Evolutionary conservation across 2,113 vertebrate genomes (phyloP).

Genomic region (Riparia riparia): DNA sequence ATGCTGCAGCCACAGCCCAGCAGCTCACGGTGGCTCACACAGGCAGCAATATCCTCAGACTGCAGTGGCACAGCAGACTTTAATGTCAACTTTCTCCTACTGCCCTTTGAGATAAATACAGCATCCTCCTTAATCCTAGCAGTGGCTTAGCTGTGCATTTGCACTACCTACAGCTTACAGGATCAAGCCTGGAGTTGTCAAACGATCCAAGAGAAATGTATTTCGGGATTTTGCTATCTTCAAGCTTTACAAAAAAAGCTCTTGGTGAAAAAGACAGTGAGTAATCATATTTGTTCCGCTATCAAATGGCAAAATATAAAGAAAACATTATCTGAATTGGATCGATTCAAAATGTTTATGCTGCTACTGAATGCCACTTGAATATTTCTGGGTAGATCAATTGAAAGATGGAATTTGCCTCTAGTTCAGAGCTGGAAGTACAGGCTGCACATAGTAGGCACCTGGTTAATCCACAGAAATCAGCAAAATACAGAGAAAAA

Average conservation of each 20-base stretch:
- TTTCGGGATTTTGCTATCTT: constrained; percentile 21
- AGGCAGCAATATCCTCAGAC: neutral
- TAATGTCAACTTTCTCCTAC: neutral
- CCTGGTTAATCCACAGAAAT: neutral
- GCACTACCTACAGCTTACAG: neutral
- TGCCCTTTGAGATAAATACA: constrained; percentile 32
- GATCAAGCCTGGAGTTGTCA: constrained; percentile 38
- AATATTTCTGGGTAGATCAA: neutral
- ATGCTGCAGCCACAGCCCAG: neutral
- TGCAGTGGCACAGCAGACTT: neutral
- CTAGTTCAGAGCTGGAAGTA: neutral
- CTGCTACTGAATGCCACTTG: neutral
- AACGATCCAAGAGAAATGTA: neutral
- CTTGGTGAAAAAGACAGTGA: neutral
- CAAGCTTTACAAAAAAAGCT: neutral
- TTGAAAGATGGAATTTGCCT: neutral
- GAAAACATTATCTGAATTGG: neutral
- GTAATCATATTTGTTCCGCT: constrained; percentile 1
- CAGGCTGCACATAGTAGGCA: neutral
- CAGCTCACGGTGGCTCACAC: rapidly evolving
- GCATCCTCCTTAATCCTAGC: constrained; percentile 2
- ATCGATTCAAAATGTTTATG: neutral
- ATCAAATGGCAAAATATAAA: neutral
- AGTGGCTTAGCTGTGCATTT: constrained; percentile 15
- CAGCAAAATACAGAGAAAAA: neutral